Conservation (phyloP, 2,797 vertebrate species). For the Notoglanidium macrostoma region DNA sequence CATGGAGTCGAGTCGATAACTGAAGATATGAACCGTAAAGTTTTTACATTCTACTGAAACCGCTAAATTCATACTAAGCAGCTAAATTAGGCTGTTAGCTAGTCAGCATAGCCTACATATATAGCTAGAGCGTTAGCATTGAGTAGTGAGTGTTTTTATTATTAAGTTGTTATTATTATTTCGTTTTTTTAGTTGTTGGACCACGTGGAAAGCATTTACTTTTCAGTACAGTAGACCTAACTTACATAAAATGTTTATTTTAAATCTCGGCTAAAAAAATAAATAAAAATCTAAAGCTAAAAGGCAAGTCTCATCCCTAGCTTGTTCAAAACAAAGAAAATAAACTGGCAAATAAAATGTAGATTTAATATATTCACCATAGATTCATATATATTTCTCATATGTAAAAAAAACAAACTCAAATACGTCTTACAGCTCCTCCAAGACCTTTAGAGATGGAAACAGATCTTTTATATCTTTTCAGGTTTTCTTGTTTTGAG, state of each 20-base stretch:
- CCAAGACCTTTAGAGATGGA: neutral
- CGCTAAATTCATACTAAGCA: neutral
- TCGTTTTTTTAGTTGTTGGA: neutral
- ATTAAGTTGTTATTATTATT: too few species aligned
- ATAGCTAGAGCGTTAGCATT: neutral
- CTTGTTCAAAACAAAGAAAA: too few species aligned
- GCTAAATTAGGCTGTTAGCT: neutral
- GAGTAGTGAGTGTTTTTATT: neutral
- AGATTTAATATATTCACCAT: too few species aligned
- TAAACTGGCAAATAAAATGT: neutral
- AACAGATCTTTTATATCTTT: neutral
- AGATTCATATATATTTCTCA: neutral
- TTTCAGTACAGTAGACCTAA: neutral
- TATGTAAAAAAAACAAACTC: too few species aligned
- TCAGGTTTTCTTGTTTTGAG: neutral
- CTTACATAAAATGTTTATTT: neutral
- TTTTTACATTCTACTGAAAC: neutral
- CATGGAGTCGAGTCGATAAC: neutral
- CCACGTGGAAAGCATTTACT: neutral
- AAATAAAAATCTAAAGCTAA: neutral
- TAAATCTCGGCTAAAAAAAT: neutral
- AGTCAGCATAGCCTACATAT: neutral
- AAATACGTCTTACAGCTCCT: neutral
- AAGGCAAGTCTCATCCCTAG: neutral
- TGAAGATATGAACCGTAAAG: neutral